Evolutionary conservation across 2,113 vertebrate genomes (phyloP).

Genomic region (Nycticebus coucang): DNA sequence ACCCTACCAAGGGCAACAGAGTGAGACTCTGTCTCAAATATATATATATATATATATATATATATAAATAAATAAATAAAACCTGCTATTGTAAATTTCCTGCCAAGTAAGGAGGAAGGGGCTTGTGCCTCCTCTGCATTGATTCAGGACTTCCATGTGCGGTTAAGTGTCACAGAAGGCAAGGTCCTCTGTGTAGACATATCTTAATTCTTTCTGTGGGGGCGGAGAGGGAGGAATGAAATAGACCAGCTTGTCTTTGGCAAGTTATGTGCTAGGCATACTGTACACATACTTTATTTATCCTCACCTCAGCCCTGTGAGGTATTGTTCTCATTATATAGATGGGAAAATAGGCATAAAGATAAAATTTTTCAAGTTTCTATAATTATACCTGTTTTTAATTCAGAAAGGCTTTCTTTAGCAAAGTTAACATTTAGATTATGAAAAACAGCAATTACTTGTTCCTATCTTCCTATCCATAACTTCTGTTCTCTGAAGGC

Average conservation of each 20-base stretch:
- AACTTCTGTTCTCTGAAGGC: not conserved
- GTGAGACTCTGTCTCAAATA: no score
- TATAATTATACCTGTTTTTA: not conserved
- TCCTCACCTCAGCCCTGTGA: not conserved
- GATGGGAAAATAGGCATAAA: not conserved
- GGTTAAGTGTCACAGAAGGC: no score
- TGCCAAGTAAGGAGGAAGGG: not conserved
- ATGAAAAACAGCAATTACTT: not conserved
- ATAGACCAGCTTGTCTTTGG: not conserved
- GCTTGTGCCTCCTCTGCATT: no score
- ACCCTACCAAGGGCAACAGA: no score
- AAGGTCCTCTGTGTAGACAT: not conserved
- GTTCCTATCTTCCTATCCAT: not conserved
- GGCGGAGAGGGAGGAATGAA: not conserved
- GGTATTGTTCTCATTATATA: not conserved
- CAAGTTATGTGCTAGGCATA: not conserved
- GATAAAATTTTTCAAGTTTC: not conserved
- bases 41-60: no score
- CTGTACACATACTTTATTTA: not conserved
- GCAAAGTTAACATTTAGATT: not conserved
- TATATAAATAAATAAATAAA: no score
- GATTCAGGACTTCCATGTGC: not conserved
- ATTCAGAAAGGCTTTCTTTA: not conserved
- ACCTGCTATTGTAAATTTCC: not conserved
- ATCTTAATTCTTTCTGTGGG: not conserved